Evolutionary conservation across 2,888 invertebrate species (phyloP), one percentile per base, ranked within the genome.

Genomic region (Leucophenga maculata): DNA sequence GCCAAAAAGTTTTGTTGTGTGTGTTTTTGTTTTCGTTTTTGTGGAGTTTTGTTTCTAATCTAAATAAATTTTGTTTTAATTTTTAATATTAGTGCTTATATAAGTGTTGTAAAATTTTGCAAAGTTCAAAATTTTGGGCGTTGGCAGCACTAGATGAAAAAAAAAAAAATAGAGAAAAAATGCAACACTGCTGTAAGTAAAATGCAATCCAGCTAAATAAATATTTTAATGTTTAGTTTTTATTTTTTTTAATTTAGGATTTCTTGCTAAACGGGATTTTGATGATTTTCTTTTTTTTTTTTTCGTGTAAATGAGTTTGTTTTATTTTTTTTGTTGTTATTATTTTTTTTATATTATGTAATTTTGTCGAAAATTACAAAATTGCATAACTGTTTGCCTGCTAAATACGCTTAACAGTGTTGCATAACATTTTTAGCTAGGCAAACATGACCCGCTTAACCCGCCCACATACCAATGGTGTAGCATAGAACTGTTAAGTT

Each of bases 401-500:
- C 18, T 39, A 6, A 14, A 52, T 77, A 65, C 69, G 71, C 68
- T 71, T 74, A 39, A 39, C 39, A 39, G 39, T 39, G 8, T 62
- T 46, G n/a, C 14, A n/a, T 50, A 26, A 48, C 65, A 26, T 50
- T 62, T 62, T 44, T 14, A 65, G 55, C 55, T 8, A 77, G 77
- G 79, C 84, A 84, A 85, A 79, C 78, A 76, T 78, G 83, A 79
- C 84, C 85, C 86, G 83, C 82, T 82, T 71, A 84, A 80, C 86
- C 86, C 84, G 79, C 86, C 86, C 86, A 83, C 82, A 83, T 84
- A 79, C 85, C 86, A 85, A 79, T 78, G 77, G 79, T 76, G 74
- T 78, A 75, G 73, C 70, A 20, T 8, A 39, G 39, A 11, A 67
- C 57, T 70, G 69, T 72, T 80, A 71, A 50, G n/a, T 50, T 50